Percentiles rank a stretch among this genome's conserved stretches.
Evolutionary conservation across 1,140 invertebrate species (phyloP).

Genomic region (Apis mellifera): DNA sequence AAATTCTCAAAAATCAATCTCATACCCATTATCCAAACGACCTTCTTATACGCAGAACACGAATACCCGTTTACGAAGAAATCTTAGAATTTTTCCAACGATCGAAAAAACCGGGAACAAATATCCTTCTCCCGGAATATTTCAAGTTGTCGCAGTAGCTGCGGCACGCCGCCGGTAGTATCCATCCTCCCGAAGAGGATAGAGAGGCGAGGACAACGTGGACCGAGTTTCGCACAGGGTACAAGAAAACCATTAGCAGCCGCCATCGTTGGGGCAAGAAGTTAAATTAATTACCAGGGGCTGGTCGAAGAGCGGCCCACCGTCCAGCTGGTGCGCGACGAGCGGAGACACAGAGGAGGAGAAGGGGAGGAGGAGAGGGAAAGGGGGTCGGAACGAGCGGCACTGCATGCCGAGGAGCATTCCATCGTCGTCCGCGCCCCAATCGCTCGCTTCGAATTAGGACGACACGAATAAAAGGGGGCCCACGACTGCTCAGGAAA

Average conservation of each 20-base stretch:
- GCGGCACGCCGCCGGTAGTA: conserved; percentile 3
- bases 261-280: conserved; percentile 77
- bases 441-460: conserved; percentile 77
- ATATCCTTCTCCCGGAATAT: conserved; percentile 12
- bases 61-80: too few relatives aligned
- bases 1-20: too few relatives aligned
- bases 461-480: conserved; percentile 72
- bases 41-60: too few relatives aligned
- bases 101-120: not conserved
- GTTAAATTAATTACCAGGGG: conserved; percentile 80
- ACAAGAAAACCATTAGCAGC: conserved; percentile 80
- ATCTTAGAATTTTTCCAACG: not conserved
- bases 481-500: conserved; percentile 53
- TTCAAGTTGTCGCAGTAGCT: conserved; percentile 7
- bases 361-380: too few relatives aligned
- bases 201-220: conserved; percentile 42
- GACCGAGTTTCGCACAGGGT: conserved; percentile 61
- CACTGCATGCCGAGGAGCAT: conserved; percentile 66
- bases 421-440: conserved; percentile 65
- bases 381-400: conserved; percentile 10
- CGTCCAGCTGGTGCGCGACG: conserved; percentile 49
- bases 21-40: too few relatives aligned
- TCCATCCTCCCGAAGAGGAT: not conserved
- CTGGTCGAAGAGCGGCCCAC: conserved; percentile 34
- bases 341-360: conserved; percentile 27